phyloP scores from a whole-genome alignment of 2,113 vertebrate genomes.

The Asarcornis scutulata region DNA sequence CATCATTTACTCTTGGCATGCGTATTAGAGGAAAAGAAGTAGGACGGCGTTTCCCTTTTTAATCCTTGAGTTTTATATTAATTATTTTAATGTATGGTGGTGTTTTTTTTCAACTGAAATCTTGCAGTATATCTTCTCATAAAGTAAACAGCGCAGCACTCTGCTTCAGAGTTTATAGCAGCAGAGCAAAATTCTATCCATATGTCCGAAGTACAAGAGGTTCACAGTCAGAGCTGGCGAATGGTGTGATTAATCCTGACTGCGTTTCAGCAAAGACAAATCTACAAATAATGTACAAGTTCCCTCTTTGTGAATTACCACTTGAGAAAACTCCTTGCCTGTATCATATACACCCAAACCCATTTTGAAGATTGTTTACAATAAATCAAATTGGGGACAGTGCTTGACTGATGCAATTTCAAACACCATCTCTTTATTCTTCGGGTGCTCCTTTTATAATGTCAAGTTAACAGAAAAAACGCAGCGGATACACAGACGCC shows the following conservation, averaged over 20 bases:
- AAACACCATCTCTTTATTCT: constrained; percentile 59
- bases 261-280: constrained; percentile 62
- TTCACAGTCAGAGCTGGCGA: constrained; percentile 54
- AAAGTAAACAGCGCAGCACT: neutral
- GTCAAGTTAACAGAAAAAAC: constrained; percentile 67
- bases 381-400: constrained; percentile 63
- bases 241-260: constrained; percentile 62
- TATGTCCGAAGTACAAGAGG: constrained; percentile 57
- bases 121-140: neutral
- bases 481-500: constrained; percentile 17
- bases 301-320: constrained; percentile 56
- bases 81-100: neutral
- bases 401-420: constrained; percentile 70
- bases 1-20: neutral
- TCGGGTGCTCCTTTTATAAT: constrained; percentile 61
- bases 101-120: neutral
- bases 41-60: neutral
- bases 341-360: constrained; percentile 36
- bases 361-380: constrained; percentile 62
- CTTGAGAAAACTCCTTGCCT: constrained; percentile 45
- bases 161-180: constrained; percentile 8
- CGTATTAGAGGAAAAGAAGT: neutral
- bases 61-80: neutral
- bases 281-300: constrained; percentile 63
- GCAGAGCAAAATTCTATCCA: constrained; percentile 51